These are phyloP conservation scores for Philotrypesis tridentata DNA, from an alignment of 1,140 invertebrate genomes.

Conservation along the genomic window DNA sequence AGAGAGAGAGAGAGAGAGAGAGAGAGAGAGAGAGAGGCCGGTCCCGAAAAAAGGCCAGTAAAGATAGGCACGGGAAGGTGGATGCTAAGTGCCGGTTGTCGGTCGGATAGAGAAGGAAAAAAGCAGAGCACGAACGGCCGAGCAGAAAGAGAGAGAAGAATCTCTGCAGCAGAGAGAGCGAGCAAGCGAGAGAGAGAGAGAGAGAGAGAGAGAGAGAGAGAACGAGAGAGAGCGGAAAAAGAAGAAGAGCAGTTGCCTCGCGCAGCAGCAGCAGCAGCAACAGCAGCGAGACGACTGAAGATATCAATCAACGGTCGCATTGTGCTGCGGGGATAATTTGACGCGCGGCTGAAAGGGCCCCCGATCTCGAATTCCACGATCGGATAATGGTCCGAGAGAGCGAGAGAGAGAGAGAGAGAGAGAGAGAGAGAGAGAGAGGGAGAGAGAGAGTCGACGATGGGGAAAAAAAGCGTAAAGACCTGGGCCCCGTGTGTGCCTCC, in stretches of 20 bases:
- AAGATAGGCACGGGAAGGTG: conserved; percentile 53
- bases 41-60: conserved; percentile 52
- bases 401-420: background rate
- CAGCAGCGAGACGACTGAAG: conserved; percentile 53
- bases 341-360: conserved; percentile 57
- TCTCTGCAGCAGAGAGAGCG: background rate
- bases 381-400: conserved; percentile 52
- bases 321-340: conserved; percentile 59
- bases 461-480: conserved; percentile 15
- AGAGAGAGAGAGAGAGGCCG: conserved; percentile 14
- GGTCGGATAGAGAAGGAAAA: conserved; percentile 48
- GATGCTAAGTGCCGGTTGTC: conserved; percentile 51
- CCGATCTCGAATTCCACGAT: conserved; percentile 57
- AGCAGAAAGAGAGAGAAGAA: conserved; percentile 10
- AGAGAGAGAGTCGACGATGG: conserved; percentile 17
- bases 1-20: conserved; percentile 24
- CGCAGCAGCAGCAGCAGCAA: conserved; percentile 42
- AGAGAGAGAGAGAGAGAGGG: too few species aligned
- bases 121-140: conserved; percentile 48
- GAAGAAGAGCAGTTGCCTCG: conserved; percentile 43
- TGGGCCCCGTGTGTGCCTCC: conserved; percentile 43
- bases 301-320: conserved; percentile 60
- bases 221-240: conserved; percentile 7
- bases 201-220: conserved; percentile 23
- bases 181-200: conserved; percentile 17